These are phyloP conservation scores for Thysanoteuthis rhombus DNA, from an alignment of 2,888 invertebrate genomes.

Conservation along the genomic window DNA sequence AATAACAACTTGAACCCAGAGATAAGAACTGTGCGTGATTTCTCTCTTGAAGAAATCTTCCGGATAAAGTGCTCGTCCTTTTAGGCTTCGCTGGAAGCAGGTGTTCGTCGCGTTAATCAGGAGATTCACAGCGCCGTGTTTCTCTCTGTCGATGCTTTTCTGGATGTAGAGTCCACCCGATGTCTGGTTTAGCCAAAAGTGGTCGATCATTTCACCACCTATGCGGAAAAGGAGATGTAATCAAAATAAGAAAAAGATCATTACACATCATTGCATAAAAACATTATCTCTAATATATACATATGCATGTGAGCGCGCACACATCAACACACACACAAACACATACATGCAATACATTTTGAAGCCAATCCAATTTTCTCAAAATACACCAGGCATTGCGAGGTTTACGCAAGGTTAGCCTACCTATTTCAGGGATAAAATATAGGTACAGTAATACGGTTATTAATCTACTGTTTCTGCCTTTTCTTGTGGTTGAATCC, in stretches of 20 bases:
- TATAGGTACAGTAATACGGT: neutral
- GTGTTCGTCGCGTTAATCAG: constrained; percentile 54
- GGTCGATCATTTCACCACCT: constrained; percentile 48
- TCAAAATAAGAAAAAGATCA: neutral
- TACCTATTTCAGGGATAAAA: neutral
- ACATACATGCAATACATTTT: neutral
- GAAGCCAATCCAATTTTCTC: neutral
- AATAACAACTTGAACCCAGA: constrained; percentile 70
- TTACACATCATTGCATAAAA: neutral
- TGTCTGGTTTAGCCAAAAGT: constrained; percentile 52
- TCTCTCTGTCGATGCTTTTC: constrained; percentile 56
- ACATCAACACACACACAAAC: no score
- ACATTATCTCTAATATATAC: neutral
- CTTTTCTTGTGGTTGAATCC: no score
- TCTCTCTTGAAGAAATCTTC: constrained; percentile 20
- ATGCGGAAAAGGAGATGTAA: neutral
- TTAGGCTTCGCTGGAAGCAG: constrained; percentile 45
- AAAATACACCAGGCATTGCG: neutral
- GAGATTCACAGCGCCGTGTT: constrained; percentile 45
- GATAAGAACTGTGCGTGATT: constrained; percentile 41
- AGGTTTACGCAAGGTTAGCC: neutral
- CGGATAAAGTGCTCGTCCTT: constrained; percentile 14
- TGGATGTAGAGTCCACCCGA: constrained; percentile 53
- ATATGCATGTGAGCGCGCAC: neutral
- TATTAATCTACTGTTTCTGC: neutral